Percentiles rank a stretch among this genome's conserved stretches.
phyloP scores from a whole-genome alignment of 2,797 vertebrate species.

The Acrossocheilus fasciatus region DNA sequence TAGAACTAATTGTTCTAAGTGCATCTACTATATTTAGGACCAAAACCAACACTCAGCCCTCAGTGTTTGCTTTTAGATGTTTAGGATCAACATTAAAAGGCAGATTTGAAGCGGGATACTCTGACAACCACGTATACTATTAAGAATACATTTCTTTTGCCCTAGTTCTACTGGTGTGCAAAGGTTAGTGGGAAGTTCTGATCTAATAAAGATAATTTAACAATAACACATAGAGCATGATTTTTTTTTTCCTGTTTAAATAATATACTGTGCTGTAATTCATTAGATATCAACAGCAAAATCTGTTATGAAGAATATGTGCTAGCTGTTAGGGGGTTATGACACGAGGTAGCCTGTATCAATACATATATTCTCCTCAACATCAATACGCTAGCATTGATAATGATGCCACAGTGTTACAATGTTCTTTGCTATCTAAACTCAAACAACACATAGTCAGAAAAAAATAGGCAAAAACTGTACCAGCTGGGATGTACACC shows the following conservation, averaged over 20 bases:
- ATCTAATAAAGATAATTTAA: neutral
- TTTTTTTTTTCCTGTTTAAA: conserved; percentile 6
- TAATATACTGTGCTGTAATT: neutral
- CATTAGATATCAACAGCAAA: conserved; percentile 1
- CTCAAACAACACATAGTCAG: neutral
- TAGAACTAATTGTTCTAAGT: conserved; percentile 51
- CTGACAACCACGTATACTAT: neutral
- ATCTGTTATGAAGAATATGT: neutral
- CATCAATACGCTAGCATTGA: conserved; percentile 6
- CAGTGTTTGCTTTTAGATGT: neutral
- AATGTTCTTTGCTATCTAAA: conserved; percentile 5
- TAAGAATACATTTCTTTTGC: neutral
- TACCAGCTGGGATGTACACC: neutral
- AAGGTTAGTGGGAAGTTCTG: conserved; percentile 6
- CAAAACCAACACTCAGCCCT: neutral
- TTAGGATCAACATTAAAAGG: conserved; percentile 7
- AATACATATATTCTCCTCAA: neutral
- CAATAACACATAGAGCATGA: neutral
- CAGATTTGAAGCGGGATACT: neutral
- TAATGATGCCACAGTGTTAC: conserved; percentile 20
- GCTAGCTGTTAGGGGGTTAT: neutral
- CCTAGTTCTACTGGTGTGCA: neutral
- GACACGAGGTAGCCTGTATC: conserved; percentile 27
- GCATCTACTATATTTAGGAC: conserved; percentile 39
- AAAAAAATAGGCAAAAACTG: neutral